Percentiles rank a stretch among this genome's conserved stretches.
phyloP scores from a whole-genome alignment of 2,888 invertebrate species.

The Lepas anatifera region DNA sequence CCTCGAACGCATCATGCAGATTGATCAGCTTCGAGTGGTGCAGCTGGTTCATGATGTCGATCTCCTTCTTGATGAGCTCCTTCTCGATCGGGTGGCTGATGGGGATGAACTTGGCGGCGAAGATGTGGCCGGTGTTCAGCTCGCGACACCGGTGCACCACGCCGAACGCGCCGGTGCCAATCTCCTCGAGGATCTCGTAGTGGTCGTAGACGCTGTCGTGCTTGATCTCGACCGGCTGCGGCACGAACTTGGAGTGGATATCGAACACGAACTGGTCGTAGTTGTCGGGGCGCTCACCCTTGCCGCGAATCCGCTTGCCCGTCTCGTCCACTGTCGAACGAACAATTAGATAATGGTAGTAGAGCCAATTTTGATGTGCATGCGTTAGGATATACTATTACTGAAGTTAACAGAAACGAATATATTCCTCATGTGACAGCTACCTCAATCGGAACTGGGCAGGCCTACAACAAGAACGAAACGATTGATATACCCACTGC shows the following conservation, averaged over 20 bases:
- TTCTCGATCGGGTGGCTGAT: constrained; percentile 89
- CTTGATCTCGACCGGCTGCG: constrained; percentile 94
- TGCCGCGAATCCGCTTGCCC: constrained; percentile 81
- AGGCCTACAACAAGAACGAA: no score
- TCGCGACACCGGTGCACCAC: constrained; percentile 98
- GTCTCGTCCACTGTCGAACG: constrained; percentile 60
- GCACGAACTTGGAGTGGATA: constrained; percentile 93
- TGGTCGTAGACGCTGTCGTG: constrained; percentile 84
- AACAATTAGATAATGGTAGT: no score
- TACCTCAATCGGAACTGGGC: no score
- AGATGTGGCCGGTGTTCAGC: constrained; percentile 88
- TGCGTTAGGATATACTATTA: no score
- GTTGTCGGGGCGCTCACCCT: constrained; percentile 78
- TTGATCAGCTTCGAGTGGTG: constrained; percentile 96
- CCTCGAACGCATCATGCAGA: constrained; percentile 96
- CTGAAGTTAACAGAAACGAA: no score
- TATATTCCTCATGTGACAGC: no score
- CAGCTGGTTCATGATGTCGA: constrained; percentile 95
- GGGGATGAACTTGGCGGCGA: constrained; percentile 98
- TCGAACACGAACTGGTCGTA: constrained; percentile 97
- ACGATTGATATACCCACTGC: no score
- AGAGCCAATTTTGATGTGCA: no score
- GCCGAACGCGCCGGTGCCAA: constrained; percentile 98
- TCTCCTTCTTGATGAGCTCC: constrained; percentile 91
- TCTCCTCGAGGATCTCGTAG: constrained; percentile 98